Base-by-base conservation (phyloP, 1,140 invertebrate species). In the Orchesella cincta region DNA sequence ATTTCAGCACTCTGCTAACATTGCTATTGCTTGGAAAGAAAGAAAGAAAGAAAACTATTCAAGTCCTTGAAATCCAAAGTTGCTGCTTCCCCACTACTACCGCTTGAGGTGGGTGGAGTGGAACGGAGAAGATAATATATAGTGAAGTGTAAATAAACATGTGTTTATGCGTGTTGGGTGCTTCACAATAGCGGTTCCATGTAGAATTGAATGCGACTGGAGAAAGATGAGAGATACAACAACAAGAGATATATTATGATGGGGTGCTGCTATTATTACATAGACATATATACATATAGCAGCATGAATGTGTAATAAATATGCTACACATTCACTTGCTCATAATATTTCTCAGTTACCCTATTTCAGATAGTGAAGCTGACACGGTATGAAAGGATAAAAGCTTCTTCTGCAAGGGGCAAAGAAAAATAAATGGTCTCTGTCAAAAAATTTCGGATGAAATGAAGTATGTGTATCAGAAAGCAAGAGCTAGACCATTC, bases 71-170 rank as follows among this genome's bases (percentile, higher is more conserved):
- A 57, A 57, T 57, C 14, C 14, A 14, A 57, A 18, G 3, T 14
- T 57, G 54, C 54, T 18, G 39, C 39, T 46, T 18, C 39, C 5
- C 14, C n/a, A 23, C 54, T 57, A 8, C 39, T 57, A 18, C 14
- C 23, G 12, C 26, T 26, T 23, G 14, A n/a, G 26, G 5, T 57
- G 14, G 54, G 23, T 57, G 23, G 54, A 57, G 14, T 57, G 54
- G 23, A 26, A 57, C 54, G 14, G 54, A 57, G 54, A n/a, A n/a
- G n/a, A 57, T 33, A 54, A 74, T 46, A 51, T 29, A 74, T 29
- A 12, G 39, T 51, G 39, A 74, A 54, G 23, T 46, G 51, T 46
- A 74, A 54, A 74, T 46, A 74, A 54, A 74, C 67, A 71, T 71
- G 67, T 71, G 67, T 71, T 71, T 71, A 71, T 71, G 67, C 29